A percentile compares a stretch with the other conserved stretches of the same genome.
Evolutionary conservation across 2,888 invertebrate species (phyloP).

Genomic region (Ennomos erosarius): DNA sequence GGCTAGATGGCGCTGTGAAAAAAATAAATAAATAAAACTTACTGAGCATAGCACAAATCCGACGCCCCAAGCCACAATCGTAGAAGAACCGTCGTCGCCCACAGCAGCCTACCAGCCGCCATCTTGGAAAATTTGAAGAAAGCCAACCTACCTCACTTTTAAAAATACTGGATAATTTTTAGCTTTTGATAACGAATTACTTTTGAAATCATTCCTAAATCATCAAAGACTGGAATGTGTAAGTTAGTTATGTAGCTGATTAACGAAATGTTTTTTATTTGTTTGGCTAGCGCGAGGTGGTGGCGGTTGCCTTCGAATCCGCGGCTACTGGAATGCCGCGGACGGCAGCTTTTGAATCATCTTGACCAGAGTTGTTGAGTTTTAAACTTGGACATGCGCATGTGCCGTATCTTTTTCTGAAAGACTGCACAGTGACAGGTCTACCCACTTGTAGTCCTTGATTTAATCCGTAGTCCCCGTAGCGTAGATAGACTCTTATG

Average conservation of each 20-base stretch:
- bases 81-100: slow-evolving; percentile 69
- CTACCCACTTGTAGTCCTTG: slow-evolving; percentile 35
- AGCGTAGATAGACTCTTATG: background rate
- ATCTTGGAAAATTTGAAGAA: slow-evolving; percentile 48
- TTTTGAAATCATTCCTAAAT: slow-evolving; percentile 25
- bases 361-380: slow-evolving; percentile 55
- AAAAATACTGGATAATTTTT: slow-evolving; percentile 32
- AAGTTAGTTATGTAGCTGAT: too few relatives aligned
- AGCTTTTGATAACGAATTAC: slow-evolving; percentile 15
- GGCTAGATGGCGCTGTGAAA: too few relatives aligned
- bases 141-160: slow-evolving; percentile 18
- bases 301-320: slow-evolving; percentile 61
- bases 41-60: slow-evolving; percentile 82
- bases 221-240: background rate
- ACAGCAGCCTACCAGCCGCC: slow-evolving; percentile 69
- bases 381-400: slow-evolving; percentile 68
- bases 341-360: slow-evolving; percentile 54
- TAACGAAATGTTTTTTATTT: too few relatives aligned
- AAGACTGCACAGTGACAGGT: slow-evolving; percentile 9
- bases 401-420: slow-evolving; percentile 26
- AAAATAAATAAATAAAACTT: slow-evolving; percentile 55
- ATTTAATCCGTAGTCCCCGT: slow-evolving; percentile 14
- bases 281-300: slow-evolving; percentile 45
- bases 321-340: slow-evolving; percentile 66
- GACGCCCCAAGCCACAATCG: slow-evolving; percentile 76